Evolutionary conservation across 2,888 invertebrate species (phyloP), one percentile per base, ranked within the genome.

Genomic region (Limulus polyphemus): DNA sequence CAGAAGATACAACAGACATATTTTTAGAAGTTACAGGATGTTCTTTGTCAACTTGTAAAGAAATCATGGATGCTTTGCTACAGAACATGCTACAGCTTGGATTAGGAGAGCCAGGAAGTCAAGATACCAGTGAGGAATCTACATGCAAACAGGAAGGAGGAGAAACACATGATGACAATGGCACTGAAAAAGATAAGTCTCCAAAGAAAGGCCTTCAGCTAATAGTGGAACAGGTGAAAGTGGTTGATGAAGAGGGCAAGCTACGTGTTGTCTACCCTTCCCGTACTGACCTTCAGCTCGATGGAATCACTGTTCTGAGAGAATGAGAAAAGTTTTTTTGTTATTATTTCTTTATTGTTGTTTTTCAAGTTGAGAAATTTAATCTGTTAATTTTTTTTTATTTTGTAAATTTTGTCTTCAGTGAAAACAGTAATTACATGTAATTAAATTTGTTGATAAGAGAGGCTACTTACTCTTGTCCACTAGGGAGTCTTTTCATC

Each of bases 221-320:
- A 60, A 70, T 75, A 13, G 78, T 86, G 1, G 81, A 83, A 69
- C 85, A 89, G 80, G 83, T 89, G 0, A 84, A 83, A 76, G 80
- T 86, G 5, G 81, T 84, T 0, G 87, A 88, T 69, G 74, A 73
- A 49, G 83, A 84, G 67, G 85, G 86, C 11, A 83, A 83, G 67
- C 76, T 89, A 68, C 86, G 85, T 72, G 81, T 83, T n/a, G 82
- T 89, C 3, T 90, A 87, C 75, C 90, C 90, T 0, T 87, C 88
- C 0, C 80, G 87, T 69, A 82, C 82, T 1, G 90, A 90, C 76
- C 80, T 88, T 60, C 74, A 78, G 1, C 82, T 79, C 69, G 81
- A 82, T 11, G 66, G 65, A 9, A 61, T 71, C 16, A 58, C 60
- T 17, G 62, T 71, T 10, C 56, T 64, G 3, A 52, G 66, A 32